Conservation (phyloP, 2,797 vertebrate species). For the Lates japonicus region DNA sequence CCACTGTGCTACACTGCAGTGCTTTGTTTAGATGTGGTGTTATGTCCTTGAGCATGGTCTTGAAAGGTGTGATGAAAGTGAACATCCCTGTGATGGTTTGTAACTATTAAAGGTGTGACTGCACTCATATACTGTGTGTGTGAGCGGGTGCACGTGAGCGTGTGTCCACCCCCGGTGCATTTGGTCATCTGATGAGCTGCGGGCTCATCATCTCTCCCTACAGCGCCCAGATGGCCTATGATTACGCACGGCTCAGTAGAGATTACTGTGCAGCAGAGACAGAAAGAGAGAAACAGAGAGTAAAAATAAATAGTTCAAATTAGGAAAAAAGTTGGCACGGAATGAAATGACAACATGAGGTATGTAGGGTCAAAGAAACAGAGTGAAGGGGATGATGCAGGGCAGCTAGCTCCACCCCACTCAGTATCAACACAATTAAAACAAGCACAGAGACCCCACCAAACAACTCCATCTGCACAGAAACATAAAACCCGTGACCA, state of each 20-base stretch:
- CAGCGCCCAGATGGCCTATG: slow-evolving; percentile 85
- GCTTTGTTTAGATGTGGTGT: slow-evolving; percentile 11
- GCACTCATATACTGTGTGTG: slow-evolving; percentile 11
- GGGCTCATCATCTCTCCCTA: slow-evolving; percentile 79
- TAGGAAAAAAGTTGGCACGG: slow-evolving; percentile 42
- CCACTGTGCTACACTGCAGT: not conserved
- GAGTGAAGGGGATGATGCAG: slow-evolving; percentile 2
- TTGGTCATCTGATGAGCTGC: slow-evolving; percentile 79
- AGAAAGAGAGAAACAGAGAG: slow-evolving; percentile 54
- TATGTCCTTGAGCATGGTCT: slow-evolving; percentile 50
- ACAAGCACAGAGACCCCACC: slow-evolving; percentile 1
- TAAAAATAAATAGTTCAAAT: slow-evolving; percentile 62
- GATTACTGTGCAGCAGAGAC: slow-evolving; percentile 77
- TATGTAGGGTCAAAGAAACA: slow-evolving; percentile 27
- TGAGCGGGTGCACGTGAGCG: slow-evolving; percentile 6
- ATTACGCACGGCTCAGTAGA: slow-evolving; percentile 83
- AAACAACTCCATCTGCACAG: slow-evolving; percentile 1
- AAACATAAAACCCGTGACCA: slow-evolving; percentile 11
- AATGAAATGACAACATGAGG: slow-evolving; percentile 26
- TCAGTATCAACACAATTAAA: slow-evolving; percentile 2
- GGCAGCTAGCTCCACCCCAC: not conserved
- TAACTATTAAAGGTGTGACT: slow-evolving; percentile 68
- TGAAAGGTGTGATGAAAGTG: slow-evolving; percentile 51
- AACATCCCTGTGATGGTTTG: slow-evolving; percentile 49
- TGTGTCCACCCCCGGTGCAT: slow-evolving; percentile 48